Evolutionary conservation across 2,888 invertebrate species (phyloP).

Genomic region (Megaustenia siamemsis): DNA sequence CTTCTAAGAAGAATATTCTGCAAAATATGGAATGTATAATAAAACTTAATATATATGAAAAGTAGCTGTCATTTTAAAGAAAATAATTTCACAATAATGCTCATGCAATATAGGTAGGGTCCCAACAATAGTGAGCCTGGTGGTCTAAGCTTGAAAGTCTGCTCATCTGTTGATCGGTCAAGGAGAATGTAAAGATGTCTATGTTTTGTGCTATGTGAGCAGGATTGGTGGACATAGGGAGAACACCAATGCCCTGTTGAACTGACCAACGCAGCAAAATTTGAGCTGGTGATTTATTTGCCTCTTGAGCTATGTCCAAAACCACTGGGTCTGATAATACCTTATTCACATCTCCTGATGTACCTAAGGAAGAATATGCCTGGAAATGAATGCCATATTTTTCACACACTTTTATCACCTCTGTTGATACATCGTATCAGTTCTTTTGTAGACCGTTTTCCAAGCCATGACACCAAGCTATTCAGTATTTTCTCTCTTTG

Average conservation of each 20-base stretch:
- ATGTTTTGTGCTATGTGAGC: conserved; percentile 77
- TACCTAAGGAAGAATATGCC: conserved; percentile 89
- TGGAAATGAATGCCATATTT: conserved; percentile 86
- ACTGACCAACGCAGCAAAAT: conserved; percentile 88
- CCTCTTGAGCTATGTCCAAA: conserved; percentile 83
- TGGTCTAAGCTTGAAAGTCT: conserved; percentile 68
- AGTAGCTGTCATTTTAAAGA: too few species aligned
- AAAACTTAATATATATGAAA: too few species aligned
- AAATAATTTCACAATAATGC: too few species aligned
- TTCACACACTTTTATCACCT: conserved; percentile 85
- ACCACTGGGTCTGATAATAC: conserved; percentile 81
- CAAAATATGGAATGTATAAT: too few species aligned
- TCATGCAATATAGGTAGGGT: conserved; percentile 68
- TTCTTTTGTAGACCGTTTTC: too few species aligned
- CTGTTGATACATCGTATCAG: too few species aligned
- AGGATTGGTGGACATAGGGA: conserved; percentile 80
- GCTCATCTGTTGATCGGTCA: conserved; percentile 74
- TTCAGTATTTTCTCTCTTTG: too few species aligned
- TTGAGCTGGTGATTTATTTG: conserved; percentile 84
- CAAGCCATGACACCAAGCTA: too few species aligned
- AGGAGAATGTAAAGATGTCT: conserved; percentile 77
- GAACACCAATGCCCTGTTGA: conserved; percentile 85
- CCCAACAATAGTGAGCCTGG: conserved; percentile 77
- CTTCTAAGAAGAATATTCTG: too few species aligned
- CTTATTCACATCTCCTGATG: conserved; percentile 68